Base-by-base conservation (phyloP, 2,888 invertebrate genomes). In the Netelia inedita region DNA sequence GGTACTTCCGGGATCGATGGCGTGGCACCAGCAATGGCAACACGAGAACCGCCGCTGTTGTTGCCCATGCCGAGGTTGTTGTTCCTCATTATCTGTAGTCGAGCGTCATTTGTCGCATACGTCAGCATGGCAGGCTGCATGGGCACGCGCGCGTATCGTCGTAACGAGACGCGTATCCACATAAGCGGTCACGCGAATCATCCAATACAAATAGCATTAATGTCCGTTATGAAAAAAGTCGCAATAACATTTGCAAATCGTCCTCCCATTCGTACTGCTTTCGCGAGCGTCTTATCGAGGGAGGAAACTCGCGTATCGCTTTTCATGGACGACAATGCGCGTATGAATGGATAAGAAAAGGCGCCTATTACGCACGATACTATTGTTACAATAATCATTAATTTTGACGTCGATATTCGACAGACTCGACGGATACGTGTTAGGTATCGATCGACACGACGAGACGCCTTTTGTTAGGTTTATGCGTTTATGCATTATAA, bases 51-150 rank as follows among this genome's bases (percentile, higher is more conserved):
- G 63, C 50, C 74, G 14, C 63, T 35, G 8, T 43, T 53, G 41
- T 19, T 55, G 61, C 50, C 71, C 69, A 50, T 72, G 35, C 35
- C 8, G n/a, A 19, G 28, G 21, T 28, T 50, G 50, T 66, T 66
- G 28, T 16, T 43, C 2, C 53, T 65, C 1, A 21, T n/a, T 6
- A 28, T 61, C 35, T 28, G 55, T 43, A 66, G 28, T 73, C 79
- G 66, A 19, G 61, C 79, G 61, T 72, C 66, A 14, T 65, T 69
- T 41, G 66, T 80, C 11, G 61, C 90, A 81, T 90, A 92, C 53
- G 92, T 91, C 74, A 92, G 74, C 92, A 92, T 92, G 46, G 46
- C 46, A 19, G 91, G 92, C 92, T 92, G 78, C 8, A 87, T 61
- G 19, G 50, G 28, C 55, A 41, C 28, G 55, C 21, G 35, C 21